A percentile compares a stretch with the other conserved stretches of the same genome.
Evolutionary conservation across 2,797 vertebrate genomes (phyloP).

Genomic region (Odontamblyopus rebecca): DNA sequence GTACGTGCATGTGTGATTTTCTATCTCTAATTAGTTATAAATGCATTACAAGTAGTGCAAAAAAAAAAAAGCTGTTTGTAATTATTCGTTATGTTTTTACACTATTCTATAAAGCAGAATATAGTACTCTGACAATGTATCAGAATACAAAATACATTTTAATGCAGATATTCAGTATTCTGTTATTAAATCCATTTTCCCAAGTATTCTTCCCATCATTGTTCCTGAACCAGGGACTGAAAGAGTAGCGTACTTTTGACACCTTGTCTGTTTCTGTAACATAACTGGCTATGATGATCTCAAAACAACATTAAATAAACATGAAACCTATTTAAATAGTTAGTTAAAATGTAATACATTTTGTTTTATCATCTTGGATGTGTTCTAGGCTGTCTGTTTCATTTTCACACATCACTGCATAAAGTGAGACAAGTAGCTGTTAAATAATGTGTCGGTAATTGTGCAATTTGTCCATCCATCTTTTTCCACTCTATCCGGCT

Average conservation of each 20-base stretch:
- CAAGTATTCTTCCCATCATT: too few relatives aligned
- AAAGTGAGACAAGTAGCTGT: conserved; percentile 18
- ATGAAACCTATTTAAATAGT: conserved; percentile 16
- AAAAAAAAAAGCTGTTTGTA: too few relatives aligned
- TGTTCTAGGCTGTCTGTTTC: conserved; percentile 27
- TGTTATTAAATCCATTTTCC: too few relatives aligned
- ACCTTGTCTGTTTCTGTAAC: neutral
- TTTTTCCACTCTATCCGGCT: too few relatives aligned
- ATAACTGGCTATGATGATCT: neutral
- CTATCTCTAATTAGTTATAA: too few relatives aligned
- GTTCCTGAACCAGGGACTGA: neutral
- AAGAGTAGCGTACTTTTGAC: neutral
- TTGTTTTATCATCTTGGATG: conserved; percentile 9
- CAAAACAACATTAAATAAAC: conserved; percentile 29
- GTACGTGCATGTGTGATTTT: too few relatives aligned
- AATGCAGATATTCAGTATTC: too few relatives aligned
- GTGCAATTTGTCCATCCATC: neutral
- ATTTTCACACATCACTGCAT: conserved; percentile 28
- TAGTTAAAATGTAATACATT: conserved; percentile 48
- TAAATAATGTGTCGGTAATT: conserved; percentile 16
- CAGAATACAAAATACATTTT: too few relatives aligned
- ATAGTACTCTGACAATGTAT: too few relatives aligned
- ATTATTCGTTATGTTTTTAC: too few relatives aligned
- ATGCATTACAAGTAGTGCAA: too few relatives aligned
- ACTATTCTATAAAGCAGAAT: too few relatives aligned